Evolutionary conservation across 2,888 invertebrate species (phyloP).

Genomic region (Mamestra brassicae): DNA sequence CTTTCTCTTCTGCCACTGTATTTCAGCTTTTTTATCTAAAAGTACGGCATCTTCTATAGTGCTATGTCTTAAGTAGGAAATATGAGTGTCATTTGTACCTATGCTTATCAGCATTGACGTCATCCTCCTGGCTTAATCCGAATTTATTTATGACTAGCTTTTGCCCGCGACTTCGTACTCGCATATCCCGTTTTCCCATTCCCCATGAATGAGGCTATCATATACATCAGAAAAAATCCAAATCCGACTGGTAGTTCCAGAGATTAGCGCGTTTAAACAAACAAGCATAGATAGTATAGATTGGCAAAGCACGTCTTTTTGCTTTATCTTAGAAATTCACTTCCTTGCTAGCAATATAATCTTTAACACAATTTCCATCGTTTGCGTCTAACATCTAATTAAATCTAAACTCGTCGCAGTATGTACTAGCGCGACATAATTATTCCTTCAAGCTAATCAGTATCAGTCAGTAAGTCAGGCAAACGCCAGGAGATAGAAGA

Average conservation of each 20-base stretch:
- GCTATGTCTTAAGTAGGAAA: neutral
- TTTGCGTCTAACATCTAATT: neutral
- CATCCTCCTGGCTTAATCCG: neutral
- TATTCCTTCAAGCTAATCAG: conserved; percentile 40
- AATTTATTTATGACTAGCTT: neutral
- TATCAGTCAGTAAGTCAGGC: conserved; percentile 24
- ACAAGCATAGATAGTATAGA: too few relatives aligned
- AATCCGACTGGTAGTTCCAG: too few relatives aligned
- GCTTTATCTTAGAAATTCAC: neutral
- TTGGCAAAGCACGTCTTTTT: neutral
- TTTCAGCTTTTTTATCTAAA: neutral
- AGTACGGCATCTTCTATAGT: neutral
- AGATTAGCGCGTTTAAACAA: too few relatives aligned
- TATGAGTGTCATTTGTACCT: neutral
- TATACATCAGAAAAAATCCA: too few relatives aligned
- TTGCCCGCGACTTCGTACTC: too few relatives aligned
- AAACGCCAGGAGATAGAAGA: conserved; percentile 42
- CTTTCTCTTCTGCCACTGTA: too few relatives aligned
- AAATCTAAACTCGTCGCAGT: neutral
- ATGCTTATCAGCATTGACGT: too few relatives aligned
- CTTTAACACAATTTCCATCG: neutral
- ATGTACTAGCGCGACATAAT: conserved; percentile 6
- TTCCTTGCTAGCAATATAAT: neutral
- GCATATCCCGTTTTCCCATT: too few relatives aligned
- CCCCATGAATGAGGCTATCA: too few relatives aligned